Base-by-base conservation (phyloP, 1,140 invertebrate genomes). In the Zaprionus davidi region DNA sequence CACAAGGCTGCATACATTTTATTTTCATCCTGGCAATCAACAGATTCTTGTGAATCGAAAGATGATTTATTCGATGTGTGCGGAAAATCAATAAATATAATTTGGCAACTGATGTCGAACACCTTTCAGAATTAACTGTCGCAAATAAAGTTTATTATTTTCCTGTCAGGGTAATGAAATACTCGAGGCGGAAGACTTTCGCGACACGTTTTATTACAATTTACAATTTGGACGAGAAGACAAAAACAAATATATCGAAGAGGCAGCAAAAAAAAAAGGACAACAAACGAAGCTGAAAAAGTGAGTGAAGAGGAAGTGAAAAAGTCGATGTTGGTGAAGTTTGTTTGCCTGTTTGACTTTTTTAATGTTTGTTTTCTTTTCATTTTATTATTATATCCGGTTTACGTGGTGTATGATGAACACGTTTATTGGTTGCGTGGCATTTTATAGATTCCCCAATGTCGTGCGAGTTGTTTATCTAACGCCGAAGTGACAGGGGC, bases 381-480 rank as follows among this genome's bases (percentile, higher is more conserved):
- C 55, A 76, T 68, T 24, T 46, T 87, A 88, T 83, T 87, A 87
- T 88, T 83, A 75, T 78, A 83, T 87, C 84, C 83, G 84, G 83
- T 71, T 88, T 81, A 87, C 74, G 84, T 87, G 73, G 80, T 79
- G 74, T 78, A 88, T 87, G 81, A 87, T 83, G 80, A 88, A 81
- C 74, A 81, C 71, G 69, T 81, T 82, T 78, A 88, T 81, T 79
- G 83, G 80, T 82, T 87, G 80, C 77, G 67, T 73, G 81, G 55
- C 71, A 44, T 55, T 71, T 71, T 46, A 31, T 26, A 53, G 22
- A 51, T 24, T 57, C 38, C 34, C 28, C 55, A 69, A 62, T 44
- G 56, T 20, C 46, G 22, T 24, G 46, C 11, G 31, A 24, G 63
- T 55, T 79, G 76, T 79, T 85, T 81, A 72, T 62, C 75, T 71